Base-by-base conservation (phyloP, 2,113 vertebrate genomes). In the Rhea pennata region DNA sequence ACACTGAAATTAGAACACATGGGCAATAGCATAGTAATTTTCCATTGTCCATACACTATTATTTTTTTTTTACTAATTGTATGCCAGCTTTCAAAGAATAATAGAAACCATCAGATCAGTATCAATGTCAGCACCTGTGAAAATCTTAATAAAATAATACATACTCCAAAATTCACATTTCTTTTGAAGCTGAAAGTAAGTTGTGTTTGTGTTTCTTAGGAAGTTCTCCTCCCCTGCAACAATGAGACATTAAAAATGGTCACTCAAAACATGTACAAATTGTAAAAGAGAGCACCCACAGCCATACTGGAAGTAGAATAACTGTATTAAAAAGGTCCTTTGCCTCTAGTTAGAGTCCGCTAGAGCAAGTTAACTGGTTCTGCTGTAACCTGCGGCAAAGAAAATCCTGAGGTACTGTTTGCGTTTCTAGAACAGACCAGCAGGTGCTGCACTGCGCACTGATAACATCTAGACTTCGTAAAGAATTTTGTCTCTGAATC, bases 21-120 rank as follows among this genome's bases (percentile, higher is more conserved):
- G 50, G 62, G 53, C 22, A 51, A 56, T 15, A 33, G 2, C 36
- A 14, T 61, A 62, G 40, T 69, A 50, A 59, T 92, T 87, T 92
- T 88, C 77, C 36, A 44, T 82, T n/a, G 11, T 65, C 66, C 54
- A 10, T 81, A 20, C 70, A 58, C 27, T 48, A 4, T 71, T 78
- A 59, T 59, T 4, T 4, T 5, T 66, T 88, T 90, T 33, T 91
- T 56, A 48, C 39, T 91, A 53, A 21, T 71, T 33, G 39, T 39
- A 19, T 62, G 46, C 87, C 95, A 95, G 19, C 40, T 82, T 93
- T 70, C 54, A 80, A 89, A 90, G 67, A 93, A 91, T 44, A 92
- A 79, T 21, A 82, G 62, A 81, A 77, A 64, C 39, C 66, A 92
- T 58, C 65, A 84, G 86, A 87, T 91, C 0, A 0, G 4, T 92